These are phyloP conservation scores for Agapornis canus DNA, from an alignment of 2,797 vertebrate genomes.

Conservation along the genomic window DNA sequence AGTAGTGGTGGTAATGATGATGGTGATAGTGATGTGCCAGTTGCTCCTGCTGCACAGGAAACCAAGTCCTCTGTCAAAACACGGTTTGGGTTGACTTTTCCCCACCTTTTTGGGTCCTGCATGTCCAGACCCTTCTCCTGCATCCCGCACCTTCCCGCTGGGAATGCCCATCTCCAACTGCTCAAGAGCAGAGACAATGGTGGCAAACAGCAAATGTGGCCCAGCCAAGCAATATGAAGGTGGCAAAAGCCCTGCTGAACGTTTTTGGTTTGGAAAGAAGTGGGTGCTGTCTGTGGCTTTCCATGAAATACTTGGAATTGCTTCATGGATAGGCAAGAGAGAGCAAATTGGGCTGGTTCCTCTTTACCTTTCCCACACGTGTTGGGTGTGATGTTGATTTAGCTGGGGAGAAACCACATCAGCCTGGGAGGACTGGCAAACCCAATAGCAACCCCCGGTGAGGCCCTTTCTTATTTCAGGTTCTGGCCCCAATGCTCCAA, in stretches of 20 bases:
- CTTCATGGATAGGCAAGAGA: background rate
- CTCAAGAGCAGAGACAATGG: accelerated
- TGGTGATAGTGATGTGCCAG: background rate
- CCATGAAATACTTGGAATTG: background rate
- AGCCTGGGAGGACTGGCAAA: background rate
- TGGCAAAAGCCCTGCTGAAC: background rate
- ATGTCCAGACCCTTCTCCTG: background rate
- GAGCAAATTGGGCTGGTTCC: background rate
- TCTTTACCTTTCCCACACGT: background rate
- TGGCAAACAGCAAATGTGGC: background rate
- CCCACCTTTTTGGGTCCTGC: background rate
- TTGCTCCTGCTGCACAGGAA: background rate
- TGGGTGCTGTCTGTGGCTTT: background rate
- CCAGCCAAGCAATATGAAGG: background rate
- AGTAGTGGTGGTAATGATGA: background rate
- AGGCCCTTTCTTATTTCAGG: background rate
- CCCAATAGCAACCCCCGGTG: background rate
- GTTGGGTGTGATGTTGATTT: background rate
- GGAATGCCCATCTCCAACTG: background rate
- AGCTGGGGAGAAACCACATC: background rate
- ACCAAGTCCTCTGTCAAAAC: background rate
- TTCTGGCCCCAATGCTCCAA: background rate
- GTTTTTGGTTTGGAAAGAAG: background rate
- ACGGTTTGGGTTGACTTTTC: background rate
- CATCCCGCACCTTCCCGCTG: accelerated